Base-by-base conservation (phyloP, 1,140 invertebrate species). In the Adoxophyes honmai region DNA sequence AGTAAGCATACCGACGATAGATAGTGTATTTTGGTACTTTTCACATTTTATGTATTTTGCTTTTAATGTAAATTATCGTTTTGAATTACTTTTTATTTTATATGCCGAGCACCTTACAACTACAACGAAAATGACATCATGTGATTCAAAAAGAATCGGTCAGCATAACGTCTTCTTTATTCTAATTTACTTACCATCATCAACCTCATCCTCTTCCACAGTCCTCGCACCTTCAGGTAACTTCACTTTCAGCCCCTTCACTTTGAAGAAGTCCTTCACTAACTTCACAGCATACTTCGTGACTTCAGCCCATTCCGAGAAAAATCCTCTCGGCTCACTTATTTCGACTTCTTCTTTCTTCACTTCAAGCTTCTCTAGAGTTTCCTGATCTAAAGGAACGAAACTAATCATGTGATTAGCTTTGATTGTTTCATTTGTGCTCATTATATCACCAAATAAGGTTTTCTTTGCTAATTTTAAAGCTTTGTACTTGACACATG, bases 401-500 rank as follows among this genome's bases (percentile, higher is more conserved):
- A 88, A 75, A 38, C 81, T 88, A 4, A 88, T 81, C 52, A 80
- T 73, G 0, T 75, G 59, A 28, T 73, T 85, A 0, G 85, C 80
- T 61, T 61, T 68, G 4, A 88, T 81, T 0, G 85, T 88, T 55
- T 78, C 76, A 57, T 88, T 87, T 21, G 57, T 63, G 34, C 67
- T 13, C 4, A 64, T 66, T 15, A 76, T 61, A 16, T 84, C 78
- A 3, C 81, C 82, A 18, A 88, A 88, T 53, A 88, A 69, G 0
- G 83, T 76, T 33, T 72, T 82, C 51, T 77, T 86, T 0, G 78
- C 79, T 34, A 88, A 74, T 73, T 86, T 88, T 33, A 88, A 64
- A 0, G 81, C 86, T 70, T 78, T 84, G 34, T 88, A 88, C 57
- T 88, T 88, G 16, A 88, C 68, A 52, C 86, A 88, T 1, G 79